Evolutionary conservation across 1,140 invertebrate species (phyloP).

Genomic region (Hormaphis cornu): DNA sequence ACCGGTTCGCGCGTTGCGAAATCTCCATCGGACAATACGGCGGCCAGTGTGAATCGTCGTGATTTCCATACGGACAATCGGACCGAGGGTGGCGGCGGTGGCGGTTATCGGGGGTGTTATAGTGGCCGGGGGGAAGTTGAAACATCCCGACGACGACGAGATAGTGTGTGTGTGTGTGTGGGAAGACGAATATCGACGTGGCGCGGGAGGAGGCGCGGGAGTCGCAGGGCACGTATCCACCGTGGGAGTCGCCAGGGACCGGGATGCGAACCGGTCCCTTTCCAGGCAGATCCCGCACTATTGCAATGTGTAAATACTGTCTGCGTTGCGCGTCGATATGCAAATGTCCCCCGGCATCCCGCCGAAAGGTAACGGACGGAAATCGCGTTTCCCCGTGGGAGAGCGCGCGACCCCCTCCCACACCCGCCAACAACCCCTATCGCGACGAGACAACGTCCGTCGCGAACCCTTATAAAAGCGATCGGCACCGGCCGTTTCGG

Average conservation of each 20-base stretch:
- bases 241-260: constrained; percentile 20
- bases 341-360: no score
- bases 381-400: background rate
- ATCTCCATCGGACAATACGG: background rate
- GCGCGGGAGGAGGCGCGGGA: background rate
- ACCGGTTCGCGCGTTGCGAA: constrained; percentile 12
- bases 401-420: background rate
- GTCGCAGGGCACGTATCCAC: background rate
- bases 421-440: no score
- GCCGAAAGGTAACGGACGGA: background rate
- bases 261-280: constrained; percentile 7
- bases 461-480: background rate
- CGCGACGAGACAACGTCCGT: no score
- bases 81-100: background rate
- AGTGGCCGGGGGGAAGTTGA: background rate
- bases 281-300: no score
- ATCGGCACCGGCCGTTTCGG: background rate
- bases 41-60: no score
- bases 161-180: background rate
- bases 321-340: no score
- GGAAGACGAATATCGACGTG: background rate
- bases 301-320: no score
- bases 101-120: background rate
- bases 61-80: background rate
- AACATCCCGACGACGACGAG: no score